These are phyloP conservation scores for Melanaphis sacchari DNA, from an alignment of 1,140 invertebrate species.

Conservation along the genomic window DNA sequence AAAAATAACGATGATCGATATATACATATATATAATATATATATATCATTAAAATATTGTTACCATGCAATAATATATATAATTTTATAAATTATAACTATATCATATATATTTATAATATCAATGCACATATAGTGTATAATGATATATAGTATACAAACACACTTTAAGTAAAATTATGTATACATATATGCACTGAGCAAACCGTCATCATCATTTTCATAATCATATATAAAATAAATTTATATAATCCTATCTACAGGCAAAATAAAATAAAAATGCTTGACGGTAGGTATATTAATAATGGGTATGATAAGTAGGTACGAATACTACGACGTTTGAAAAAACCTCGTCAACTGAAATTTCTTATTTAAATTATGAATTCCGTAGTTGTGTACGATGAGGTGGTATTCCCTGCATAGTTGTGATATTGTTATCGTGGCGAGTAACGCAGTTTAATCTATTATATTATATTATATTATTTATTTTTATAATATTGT, in stretches of 20 bases:
- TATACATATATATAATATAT: not conserved
- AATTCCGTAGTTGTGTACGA: not conserved
- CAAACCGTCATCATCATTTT: not conserved
- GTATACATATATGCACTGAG: not conserved
- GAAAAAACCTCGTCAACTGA: not conserved
- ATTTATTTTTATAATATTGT: not conserved
- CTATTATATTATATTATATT: not conserved
- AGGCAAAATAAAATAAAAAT: conserved; percentile 1
- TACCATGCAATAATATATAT: not conserved
- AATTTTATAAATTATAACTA: not conserved
- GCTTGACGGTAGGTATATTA: not conserved
- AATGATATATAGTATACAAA: not conserved
- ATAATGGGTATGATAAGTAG: not conserved
- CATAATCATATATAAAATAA: not conserved
- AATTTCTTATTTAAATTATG: not conserved
- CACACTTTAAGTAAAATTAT: not conserved
- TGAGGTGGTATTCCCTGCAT: not conserved
- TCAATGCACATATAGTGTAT: not conserved
- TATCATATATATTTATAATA: not conserved
- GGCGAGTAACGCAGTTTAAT: not conserved
- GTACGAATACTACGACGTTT: not conserved
- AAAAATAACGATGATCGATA: not conserved
- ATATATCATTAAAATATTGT: not conserved
- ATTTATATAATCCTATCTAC: not conserved
- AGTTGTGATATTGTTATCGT: not conserved